Conservation (phyloP, 2,888 invertebrate genomes). For the Philereme vetulata region DNA sequence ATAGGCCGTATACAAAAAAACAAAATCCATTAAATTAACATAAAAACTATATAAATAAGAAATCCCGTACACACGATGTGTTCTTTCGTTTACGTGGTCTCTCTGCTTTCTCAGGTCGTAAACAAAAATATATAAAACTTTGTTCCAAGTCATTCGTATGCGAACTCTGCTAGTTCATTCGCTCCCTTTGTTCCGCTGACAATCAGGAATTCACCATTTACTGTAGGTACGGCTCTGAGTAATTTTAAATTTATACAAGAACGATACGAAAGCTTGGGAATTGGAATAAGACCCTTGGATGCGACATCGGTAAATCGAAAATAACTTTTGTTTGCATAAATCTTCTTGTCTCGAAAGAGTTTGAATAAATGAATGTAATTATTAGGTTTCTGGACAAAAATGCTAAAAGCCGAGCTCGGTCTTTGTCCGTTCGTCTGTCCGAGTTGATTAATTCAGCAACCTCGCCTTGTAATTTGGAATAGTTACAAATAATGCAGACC, state of each 20-base stretch:
- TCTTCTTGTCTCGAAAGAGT: too few species aligned
- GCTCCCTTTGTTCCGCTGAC: constrained; percentile 28
- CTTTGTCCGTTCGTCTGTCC: too few species aligned
- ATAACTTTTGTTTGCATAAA: not conserved
- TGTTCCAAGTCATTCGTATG: constrained; percentile 42
- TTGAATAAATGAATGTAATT: too few species aligned
- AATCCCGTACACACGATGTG: constrained; percentile 26
- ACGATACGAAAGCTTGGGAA: constrained; percentile 19
- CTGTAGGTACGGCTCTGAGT: constrained; percentile 27
- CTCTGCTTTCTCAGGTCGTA: constrained; percentile 20
- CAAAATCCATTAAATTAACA: not conserved
- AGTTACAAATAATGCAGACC: too few species aligned
- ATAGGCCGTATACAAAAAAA: too few species aligned
- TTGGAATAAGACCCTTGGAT: constrained; percentile 13
- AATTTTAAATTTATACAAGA: constrained; percentile 35
- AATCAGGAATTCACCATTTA: constrained; percentile 25
- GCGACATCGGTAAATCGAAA: constrained; percentile 7
- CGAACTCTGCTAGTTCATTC: constrained; percentile 33
- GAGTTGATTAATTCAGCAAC: too few species aligned
- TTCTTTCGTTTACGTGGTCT: constrained; percentile 27
- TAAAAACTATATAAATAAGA: constrained; percentile 1
- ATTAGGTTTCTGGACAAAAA: too few species aligned
- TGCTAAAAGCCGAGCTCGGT: too few species aligned
- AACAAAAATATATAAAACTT: constrained; percentile 32
- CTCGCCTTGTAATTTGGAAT: too few species aligned